Evolutionary conservation across 1,140 invertebrate genomes (phyloP), one percentile per base, ranked within the genome.

Genomic region (Cryptotermes secundus): DNA sequence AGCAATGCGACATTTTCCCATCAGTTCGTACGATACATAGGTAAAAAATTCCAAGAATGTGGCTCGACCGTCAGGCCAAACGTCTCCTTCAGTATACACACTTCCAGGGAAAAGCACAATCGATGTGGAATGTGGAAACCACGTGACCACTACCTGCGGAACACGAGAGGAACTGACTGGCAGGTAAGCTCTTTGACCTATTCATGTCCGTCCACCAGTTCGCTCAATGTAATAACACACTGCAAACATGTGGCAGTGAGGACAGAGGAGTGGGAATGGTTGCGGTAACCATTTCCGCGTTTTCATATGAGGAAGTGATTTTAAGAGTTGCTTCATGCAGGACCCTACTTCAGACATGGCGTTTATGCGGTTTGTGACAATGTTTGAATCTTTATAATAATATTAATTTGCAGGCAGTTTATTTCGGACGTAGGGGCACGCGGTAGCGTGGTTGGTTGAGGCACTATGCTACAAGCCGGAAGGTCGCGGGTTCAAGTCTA

Each of bases 61-160:
- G n/a, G 59, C n/a, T 72, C 31, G 26, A 72, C 31, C n/a, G 14
- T n/a, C 1, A 49, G 45, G 59, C 59, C 59, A n/a, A 72, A 72
- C 59, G n/a, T 72, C 59, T 72, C 59, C 59, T 72, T 72, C 26
- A 72, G 26, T n/a, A 31, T n/a, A n/a, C 6, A 72, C 59, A 72
- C 59, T 72, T 72, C 31, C n/a, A 72, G 59, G 19, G 31, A 26
- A 16, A 31, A 6, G 59, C 26, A 19, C 59, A 72, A 31, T 72
- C 59, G 59, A 72, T 72, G 59, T 72, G 59, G 59, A 72, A 72
- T 72, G 59, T 72, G 26, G 59, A 72, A 72, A 72, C 59, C 59
- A 72, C 59, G 59, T 72, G 59, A 72, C 59, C 59, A 72, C 59
- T 72, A 72, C 59, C 26, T 72, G 59, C 59, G 59, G 16, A 72